Evolutionary conservation across 1,140 invertebrate genomes (phyloP), one percentile per base, ranked within the genome.

Genomic region (Trichonephila clavipes): DNA sequence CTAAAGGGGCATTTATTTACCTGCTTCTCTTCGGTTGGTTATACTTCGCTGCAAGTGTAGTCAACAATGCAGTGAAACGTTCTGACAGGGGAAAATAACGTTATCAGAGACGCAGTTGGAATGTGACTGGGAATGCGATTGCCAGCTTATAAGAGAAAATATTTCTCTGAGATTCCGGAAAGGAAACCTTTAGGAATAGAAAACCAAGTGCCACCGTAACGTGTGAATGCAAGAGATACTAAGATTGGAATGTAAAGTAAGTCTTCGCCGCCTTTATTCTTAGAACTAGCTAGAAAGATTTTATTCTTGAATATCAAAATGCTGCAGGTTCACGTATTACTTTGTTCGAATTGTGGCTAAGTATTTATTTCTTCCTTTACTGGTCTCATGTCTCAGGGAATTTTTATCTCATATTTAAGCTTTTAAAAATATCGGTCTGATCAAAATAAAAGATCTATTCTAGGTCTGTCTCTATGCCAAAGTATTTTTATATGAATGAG

Each of bases 91-190:
- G 59, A 88, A 64, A 88, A 64, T 58, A 88, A 88, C 86, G 86
- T 88, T 64, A 64, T 88, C 86, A 88, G 86, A 88, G 51, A 88
- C 72, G 14, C 83, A 85, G 44, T 85, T 44, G 86, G 59, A 88
- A 88, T 88, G 86, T 88, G 86, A 64, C 61, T n/a, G 14, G 86
- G 86, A 88, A 88, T 88, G 59, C 61, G 28, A 88, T 62, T 64
- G 62, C 62, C 86, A 64, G 86, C 86, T 88, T 88, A 88, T 88
- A 88, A 88, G 86, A 88, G n/a, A 40, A 88, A 62, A 88, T 88
- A 88, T 88, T 64, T 88, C 86, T 44, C 82, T n/a, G 34, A 64
- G 24, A 28, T 88, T 64, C 86, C 62, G 62, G 86, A 8, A 88
- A 16, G 28, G 86, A 64, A 64, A 66, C 86, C 24, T 64, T 40